A percentile compares a stretch with the other conserved stretches of the same genome.
phyloP scores from a whole-genome alignment of 2,888 invertebrate genomes.

The Ornithoptera priamus region DNA sequence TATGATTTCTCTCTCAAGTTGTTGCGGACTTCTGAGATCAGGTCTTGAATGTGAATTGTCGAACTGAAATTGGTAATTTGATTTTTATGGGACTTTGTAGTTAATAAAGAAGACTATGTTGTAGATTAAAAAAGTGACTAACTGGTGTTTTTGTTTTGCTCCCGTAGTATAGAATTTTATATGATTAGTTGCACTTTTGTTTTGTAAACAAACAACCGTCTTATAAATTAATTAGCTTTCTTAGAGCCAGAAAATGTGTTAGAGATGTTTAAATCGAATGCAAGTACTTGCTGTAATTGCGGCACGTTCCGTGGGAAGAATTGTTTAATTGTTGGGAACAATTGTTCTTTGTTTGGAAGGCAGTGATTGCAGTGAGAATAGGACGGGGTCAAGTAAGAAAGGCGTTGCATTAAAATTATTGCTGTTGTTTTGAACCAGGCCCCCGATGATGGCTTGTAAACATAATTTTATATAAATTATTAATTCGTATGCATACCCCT shows the following conservation, averaged over 20 bases:
- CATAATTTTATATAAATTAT: constrained; percentile 23
- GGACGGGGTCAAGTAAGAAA: constrained; percentile 45
- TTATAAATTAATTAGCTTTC: constrained; percentile 35
- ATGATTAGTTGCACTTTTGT: no score
- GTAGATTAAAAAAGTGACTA: not conserved
- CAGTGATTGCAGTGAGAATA: constrained; percentile 45
- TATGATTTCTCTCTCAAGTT: constrained; percentile 80
- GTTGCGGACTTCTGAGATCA: constrained; percentile 82
- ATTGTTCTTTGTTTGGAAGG: constrained; percentile 51
- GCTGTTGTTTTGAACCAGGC: constrained; percentile 35
- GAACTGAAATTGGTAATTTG: constrained; percentile 47
- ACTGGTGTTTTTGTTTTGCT: no score
- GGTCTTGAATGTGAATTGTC: constrained; percentile 70
- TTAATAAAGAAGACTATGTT: not conserved
- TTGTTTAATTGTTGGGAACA: constrained; percentile 56
- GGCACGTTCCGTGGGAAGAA: constrained; percentile 51
- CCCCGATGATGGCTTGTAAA: constrained; percentile 25
- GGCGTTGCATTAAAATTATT: constrained; percentile 41
- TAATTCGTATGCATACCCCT: not conserved
- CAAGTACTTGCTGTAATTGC: constrained; percentile 55
- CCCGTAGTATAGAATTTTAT: no score
- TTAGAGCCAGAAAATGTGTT: constrained; percentile 33
- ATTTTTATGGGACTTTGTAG: not conserved
- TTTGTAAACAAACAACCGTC: constrained; percentile 26
- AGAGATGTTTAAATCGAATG: constrained; percentile 39